Base-by-base conservation (phyloP, 2,113 vertebrate genomes). In the Antigone vipio region DNA sequence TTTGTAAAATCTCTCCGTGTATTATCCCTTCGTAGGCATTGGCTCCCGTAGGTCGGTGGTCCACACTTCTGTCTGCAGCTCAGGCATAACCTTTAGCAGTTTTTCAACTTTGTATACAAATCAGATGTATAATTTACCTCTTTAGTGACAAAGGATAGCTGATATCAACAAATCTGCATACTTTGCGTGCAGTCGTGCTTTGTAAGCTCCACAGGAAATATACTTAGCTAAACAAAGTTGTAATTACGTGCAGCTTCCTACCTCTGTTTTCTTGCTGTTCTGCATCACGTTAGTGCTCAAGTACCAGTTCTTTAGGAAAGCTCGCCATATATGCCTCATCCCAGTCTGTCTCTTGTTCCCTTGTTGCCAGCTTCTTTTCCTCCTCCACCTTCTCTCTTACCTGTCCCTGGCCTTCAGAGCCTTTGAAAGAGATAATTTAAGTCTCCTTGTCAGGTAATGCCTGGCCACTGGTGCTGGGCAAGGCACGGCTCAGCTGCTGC, bases 171-270 rank as follows among this genome's bases (percentile, higher is more conserved):
- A 49, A 52, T n/a, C 87, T 35, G 63, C 69, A 12, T 11, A 30
- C 83, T 66, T 49, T 3, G 56, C 79, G 22, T 72, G 84, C 68
- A 52, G 77, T 23, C 12, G 0, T 45, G 87, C 74, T 76, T 56
- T 64, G 62, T 76, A 19, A 58, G 79, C 93, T 77, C 94, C 89
- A 24, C 95, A 77, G 94, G 95, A 96, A 93, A 87, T 24, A 60
- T 7, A 81, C 80, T 86, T 22, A 78, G 50, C 92, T 83, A 55
- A 93, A 85, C 75, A 79, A 68, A 69, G 45, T 30, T 2, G 0
- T 56, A n/a, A 79, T 95, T 90, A 76, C 1, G 5, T 88, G 85
- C 95, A 59, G 92, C 78, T 88, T 50, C 92, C 94, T 64, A 13
- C 89, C 88, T 69, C 85, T 80, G 63, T 11, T 69, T 40, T 55